Percentiles rank a stretch among this genome's conserved stretches.
phyloP scores from a whole-genome alignment of 2,113 vertebrate genomes.

The Cheilinus undulatus region DNA sequence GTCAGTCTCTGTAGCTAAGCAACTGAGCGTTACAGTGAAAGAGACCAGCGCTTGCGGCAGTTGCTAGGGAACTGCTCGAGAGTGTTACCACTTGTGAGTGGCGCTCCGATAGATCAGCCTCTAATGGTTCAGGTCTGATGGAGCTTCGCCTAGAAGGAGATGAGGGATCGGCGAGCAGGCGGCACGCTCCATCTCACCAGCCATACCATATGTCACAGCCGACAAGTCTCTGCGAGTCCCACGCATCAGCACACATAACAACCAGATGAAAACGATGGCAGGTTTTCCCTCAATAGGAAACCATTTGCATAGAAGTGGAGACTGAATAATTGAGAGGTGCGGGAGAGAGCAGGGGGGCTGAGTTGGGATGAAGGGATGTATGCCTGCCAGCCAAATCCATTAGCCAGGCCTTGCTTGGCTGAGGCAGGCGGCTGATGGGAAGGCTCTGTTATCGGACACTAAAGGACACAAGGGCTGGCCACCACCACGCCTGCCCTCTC shows the following conservation, averaged over 20 bases:
- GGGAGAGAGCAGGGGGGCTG: constrained; percentile 75
- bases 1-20: constrained; percentile 85
- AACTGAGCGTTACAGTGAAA: constrained; percentile 83
- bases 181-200: constrained; percentile 73
- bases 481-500: constrained; percentile 71
- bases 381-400: constrained; percentile 88
- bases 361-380: constrained; percentile 80
- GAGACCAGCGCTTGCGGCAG: constrained; percentile 79
- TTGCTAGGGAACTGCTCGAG: constrained; percentile 87
- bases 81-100: constrained; percentile 83
- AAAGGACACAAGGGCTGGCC: constrained; percentile 80
- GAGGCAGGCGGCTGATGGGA: constrained; percentile 75
- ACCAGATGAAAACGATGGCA: constrained; percentile 72
- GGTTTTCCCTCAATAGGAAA: constrained; percentile 75
- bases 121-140: constrained; percentile 85
- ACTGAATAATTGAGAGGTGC: constrained; percentile 87
- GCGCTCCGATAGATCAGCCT: constrained; percentile 81
- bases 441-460: constrained; percentile 83
- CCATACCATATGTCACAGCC: constrained; percentile 80
- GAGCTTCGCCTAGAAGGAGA: constrained; percentile 81
- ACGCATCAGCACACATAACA: constrained; percentile 81
- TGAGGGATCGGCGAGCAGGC: constrained; percentile 78
- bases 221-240: constrained; percentile 75
- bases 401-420: constrained; percentile 78
- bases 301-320: constrained; percentile 85